These are phyloP conservation scores for Lynx canadensis DNA, from an alignment of 2,113 vertebrate species.

Conservation along the genomic window DNA sequence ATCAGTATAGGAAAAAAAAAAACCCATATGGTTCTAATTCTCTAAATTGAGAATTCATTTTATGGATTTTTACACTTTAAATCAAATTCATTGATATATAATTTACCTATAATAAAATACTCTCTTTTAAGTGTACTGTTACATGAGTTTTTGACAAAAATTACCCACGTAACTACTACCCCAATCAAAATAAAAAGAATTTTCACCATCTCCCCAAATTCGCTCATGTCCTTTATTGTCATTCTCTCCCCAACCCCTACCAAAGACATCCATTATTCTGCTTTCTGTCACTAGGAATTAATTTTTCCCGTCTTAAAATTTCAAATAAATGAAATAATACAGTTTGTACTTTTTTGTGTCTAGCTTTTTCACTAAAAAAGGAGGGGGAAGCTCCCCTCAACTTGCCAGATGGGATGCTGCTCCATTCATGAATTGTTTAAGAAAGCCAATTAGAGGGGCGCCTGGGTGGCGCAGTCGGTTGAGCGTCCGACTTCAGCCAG, in stretches of 20 bases:
- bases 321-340: neutral
- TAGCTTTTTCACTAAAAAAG: neutral
- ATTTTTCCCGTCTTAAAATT: neutral
- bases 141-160: slow-evolving; percentile 30
- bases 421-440: neutral
- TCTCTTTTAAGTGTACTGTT: neutral
- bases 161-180: neutral
- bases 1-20: neutral
- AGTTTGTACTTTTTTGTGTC: neutral
- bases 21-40: neutral
- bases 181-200: neutral
- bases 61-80: slow-evolving; percentile 11
- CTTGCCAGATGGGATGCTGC: neutral
- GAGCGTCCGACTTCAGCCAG: no score
- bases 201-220: neutral
- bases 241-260: neutral
- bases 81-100: neutral
- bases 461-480: no score
- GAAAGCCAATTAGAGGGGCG: neutral
- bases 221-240: neutral
- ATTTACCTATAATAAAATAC: neutral
- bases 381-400: neutral
- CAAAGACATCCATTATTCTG: neutral
- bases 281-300: neutral
- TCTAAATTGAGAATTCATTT: neutral